Base-by-base conservation (phyloP, 2,888 invertebrate species). In the Drosophila robusta region DNA sequence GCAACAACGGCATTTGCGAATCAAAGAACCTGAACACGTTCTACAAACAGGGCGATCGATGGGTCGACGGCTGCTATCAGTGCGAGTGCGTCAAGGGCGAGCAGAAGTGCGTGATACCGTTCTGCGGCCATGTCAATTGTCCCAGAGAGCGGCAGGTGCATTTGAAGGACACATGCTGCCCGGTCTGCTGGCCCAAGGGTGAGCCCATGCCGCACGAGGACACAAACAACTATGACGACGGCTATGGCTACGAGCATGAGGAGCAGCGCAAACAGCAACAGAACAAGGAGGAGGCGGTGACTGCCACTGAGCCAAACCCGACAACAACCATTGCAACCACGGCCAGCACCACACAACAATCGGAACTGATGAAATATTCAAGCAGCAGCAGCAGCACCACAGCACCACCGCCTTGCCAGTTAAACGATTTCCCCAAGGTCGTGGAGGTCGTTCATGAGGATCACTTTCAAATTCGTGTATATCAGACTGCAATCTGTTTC, bases 171-270 rank as follows among this genome's bases (percentile, higher is more conserved):
- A 84, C 81, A 45, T 92, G 92, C 55, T 92, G 92, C 57, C 92
- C 92, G 8, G 81, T 91, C 24, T 92, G 92, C 62, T 91, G 92
- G 91, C 92, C 92, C 5, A 81, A 89, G 12, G 89, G 89, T 4
- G 78, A 75, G 4, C 78, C 84, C 8, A 89, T 90, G 90, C 91
- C 90, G 11, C 71, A 80, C 61, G 81, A 77, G 18, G 75, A 72
- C 18, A 69, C 61, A 1, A 58, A 70, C 36, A 74, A 75, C 34
- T 67, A 82, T 36, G 75, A 84, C 44, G 87, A 83, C 4, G 82
- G 78, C 44, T 78, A 88, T 51, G 78, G 75, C 51, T 81, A 81
- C 11, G 74, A 78, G 7, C 64, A 44, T 8, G 54, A 63, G n/a
- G 57, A 50, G 32, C 50, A 41, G 18, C 26, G 32, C 12, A 16